phyloP scores from a whole-genome alignment of 2,888 invertebrate genomes.

The Dermolepida albohirtum region DNA sequence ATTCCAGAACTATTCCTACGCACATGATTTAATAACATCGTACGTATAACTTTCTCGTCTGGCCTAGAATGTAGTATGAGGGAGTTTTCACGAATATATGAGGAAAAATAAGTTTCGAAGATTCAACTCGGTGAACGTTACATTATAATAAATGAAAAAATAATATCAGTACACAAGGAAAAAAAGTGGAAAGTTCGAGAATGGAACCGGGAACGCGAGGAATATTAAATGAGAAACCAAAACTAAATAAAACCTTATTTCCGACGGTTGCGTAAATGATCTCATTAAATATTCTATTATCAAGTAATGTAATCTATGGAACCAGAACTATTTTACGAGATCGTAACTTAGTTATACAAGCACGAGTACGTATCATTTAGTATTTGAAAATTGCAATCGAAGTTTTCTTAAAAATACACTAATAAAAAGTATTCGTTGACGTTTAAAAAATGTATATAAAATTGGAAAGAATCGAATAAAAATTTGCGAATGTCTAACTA shows the following conservation, averaged over 20 bases:
- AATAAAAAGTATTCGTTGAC: too few relatives aligned
- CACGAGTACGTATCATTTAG: too few relatives aligned
- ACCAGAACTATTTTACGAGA: not conserved
- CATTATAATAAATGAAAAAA: constrained; percentile 30
- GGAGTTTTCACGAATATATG: constrained; percentile 17
- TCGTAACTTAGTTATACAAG: not conserved
- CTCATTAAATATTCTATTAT: constrained; percentile 19
- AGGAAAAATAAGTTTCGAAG: constrained; percentile 9
- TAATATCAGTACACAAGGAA: constrained; percentile 3
- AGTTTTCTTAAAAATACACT: too few relatives aligned
- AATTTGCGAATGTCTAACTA: too few relatives aligned
- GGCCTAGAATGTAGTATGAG: not conserved
- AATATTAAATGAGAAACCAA: constrained; percentile 1
- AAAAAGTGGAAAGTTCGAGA: not conserved
- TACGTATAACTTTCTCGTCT: constrained; percentile 21
- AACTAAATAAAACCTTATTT: not conserved
- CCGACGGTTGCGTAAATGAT: not conserved
- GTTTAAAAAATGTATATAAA: too few relatives aligned
- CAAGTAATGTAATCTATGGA: not conserved
- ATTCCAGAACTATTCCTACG: constrained; percentile 20
- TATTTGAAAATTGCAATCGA: too few relatives aligned
- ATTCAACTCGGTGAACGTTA: constrained; percentile 11
- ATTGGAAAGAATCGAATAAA: too few relatives aligned
- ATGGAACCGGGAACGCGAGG: not conserved
- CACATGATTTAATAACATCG: constrained; percentile 22